A percentile compares a stretch with the other conserved stretches of the same genome.
Evolutionary conservation across 2,888 invertebrate species (phyloP).

Genomic region (Cephus pulcher): DNA sequence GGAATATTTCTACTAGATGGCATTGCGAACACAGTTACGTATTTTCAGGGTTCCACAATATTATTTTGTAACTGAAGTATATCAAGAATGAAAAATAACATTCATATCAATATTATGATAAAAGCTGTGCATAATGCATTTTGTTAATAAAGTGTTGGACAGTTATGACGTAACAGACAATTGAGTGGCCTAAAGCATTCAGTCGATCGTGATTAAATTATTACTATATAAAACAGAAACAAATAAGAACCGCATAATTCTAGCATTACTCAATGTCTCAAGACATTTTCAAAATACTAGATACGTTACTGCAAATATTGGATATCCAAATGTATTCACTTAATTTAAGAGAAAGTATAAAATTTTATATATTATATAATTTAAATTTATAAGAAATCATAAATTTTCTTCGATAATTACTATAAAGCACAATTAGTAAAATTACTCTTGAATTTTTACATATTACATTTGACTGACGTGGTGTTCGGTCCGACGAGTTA

Average conservation of each 20-base stretch:
- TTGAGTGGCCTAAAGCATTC: neutral
- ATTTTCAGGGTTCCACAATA: neutral
- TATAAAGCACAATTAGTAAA: neutral
- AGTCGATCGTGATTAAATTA: neutral
- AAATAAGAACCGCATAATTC: neutral
- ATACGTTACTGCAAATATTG: neutral
- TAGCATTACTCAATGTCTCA: neutral
- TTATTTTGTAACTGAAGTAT: neutral
- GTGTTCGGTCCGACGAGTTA: conserved; percentile 27
- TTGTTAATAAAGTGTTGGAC: neutral
- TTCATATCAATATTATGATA: neutral
- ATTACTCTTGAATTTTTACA: neutral
- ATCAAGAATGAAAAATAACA: neutral
- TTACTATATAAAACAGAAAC: neutral
- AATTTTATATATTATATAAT: neutral
- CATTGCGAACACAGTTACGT: neutral
- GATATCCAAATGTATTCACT: neutral
- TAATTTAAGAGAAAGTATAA: neutral
- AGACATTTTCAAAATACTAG: neutral
- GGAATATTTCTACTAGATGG: conserved; percentile 16
- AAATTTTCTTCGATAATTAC: neutral
- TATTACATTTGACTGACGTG: conserved; percentile 43
- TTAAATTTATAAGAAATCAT: neutral
- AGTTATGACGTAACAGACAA: neutral
- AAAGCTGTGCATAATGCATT: neutral